Conservation (phyloP, 2,888 invertebrate species). For the Synergus itoensis region DNA sequence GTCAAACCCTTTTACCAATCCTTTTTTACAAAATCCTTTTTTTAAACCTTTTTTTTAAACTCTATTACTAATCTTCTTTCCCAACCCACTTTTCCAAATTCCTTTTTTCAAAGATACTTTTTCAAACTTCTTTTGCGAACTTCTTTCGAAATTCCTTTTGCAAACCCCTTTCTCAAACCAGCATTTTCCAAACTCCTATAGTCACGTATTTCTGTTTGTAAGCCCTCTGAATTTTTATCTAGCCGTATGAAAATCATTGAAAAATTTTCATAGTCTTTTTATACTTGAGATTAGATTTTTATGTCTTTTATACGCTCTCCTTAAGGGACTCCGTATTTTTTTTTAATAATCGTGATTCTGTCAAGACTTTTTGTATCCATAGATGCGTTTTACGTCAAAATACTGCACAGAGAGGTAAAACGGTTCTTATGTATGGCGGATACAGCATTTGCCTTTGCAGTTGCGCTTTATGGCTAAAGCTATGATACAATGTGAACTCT, state of each 20-base stretch:
- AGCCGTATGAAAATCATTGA: neutral
- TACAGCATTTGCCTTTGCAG: conserved; percentile 1
- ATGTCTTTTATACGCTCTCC: neutral
- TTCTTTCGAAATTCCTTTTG: too few relatives aligned
- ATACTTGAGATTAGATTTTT: neutral
- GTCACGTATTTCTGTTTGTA: too few relatives aligned
- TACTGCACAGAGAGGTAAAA: neutral
- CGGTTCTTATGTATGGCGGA: neutral
- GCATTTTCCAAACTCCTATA: too few relatives aligned
- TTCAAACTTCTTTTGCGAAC: too few relatives aligned
- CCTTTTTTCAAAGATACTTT: too few relatives aligned
- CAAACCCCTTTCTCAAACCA: too few relatives aligned
- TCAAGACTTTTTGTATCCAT: neutral
- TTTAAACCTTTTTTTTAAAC: too few relatives aligned
- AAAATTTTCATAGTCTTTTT: neutral
- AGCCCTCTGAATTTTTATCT: neutral
- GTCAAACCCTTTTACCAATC: too few relatives aligned
- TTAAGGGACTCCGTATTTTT: neutral
- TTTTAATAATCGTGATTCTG: neutral
- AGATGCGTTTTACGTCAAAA: neutral
- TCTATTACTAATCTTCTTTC: too few relatives aligned
- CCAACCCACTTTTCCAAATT: too few relatives aligned
- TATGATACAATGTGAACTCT: neutral
- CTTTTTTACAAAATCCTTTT: too few relatives aligned
- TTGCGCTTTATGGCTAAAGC: conserved; percentile 5